These are phyloP conservation scores for Callimico goeldii DNA, from an alignment of 2,797 vertebrate species.

Conservation along the genomic window DNA sequence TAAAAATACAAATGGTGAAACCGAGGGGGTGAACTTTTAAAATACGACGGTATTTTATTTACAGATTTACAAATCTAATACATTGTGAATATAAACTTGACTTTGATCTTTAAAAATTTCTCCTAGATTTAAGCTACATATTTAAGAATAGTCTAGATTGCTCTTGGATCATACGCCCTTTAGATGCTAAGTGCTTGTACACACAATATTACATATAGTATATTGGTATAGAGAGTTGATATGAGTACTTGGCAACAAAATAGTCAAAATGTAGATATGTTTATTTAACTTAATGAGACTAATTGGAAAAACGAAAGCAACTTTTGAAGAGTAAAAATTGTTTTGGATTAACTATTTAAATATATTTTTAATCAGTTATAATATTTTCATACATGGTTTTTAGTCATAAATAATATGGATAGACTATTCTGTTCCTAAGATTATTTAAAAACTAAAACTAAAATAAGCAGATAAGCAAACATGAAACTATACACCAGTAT, in stretches of 20 bases:
- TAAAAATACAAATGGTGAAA: conserved; percentile 72
- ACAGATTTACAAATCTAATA: conserved; percentile 8
- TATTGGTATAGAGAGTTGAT: background rate
- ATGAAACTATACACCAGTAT: background rate
- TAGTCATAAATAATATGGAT: background rate
- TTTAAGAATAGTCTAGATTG: conserved; percentile 24
- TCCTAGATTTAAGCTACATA: conserved; percentile 61
- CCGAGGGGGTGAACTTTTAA: conserved; percentile 55
- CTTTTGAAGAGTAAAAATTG: background rate
- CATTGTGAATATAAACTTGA: conserved; percentile 54
- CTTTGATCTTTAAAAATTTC: conserved; percentile 67
- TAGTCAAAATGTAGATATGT: conserved; percentile 8
- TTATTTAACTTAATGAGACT: conserved; percentile 43
- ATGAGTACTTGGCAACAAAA: background rate
- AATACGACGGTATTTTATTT: conserved; percentile 67
- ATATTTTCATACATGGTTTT: conserved; percentile 16
- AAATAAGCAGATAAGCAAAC: background rate
- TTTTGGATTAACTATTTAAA: background rate
- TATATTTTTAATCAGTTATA: background rate
- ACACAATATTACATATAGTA: background rate
- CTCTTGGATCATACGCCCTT: background rate
- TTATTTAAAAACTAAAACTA: background rate
- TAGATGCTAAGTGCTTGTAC: background rate
- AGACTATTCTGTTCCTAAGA: background rate
- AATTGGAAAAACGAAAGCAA: background rate